phyloP scores from a whole-genome alignment of 2,888 invertebrate species.

The Mesochorus sp. region DNA sequence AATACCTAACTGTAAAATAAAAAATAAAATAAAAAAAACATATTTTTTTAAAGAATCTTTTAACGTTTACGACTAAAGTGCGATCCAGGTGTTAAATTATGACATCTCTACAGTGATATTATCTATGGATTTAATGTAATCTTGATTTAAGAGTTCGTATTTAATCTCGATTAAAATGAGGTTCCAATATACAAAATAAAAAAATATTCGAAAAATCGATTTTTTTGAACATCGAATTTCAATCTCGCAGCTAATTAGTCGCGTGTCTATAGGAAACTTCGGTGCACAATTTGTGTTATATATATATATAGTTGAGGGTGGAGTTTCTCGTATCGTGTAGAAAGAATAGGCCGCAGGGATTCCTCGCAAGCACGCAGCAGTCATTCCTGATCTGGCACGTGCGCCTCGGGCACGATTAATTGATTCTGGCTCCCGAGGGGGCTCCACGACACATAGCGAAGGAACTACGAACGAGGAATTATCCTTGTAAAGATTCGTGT shows the following conservation, averaged over 20 bases:
- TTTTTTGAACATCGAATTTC: not conserved
- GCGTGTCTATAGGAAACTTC: not conserved
- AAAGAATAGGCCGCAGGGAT: conserved; percentile 30
- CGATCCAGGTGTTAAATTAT: too few relatives aligned
- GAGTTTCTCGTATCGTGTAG: conserved; percentile 19
- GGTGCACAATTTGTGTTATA: not conserved
- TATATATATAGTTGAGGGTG: not conserved
- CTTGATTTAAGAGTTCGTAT: too few relatives aligned
- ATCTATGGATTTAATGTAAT: too few relatives aligned
- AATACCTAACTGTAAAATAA: too few relatives aligned
- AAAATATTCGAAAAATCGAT: not conserved
- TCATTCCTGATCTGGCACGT: conserved; percentile 46
- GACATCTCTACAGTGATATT: too few relatives aligned
- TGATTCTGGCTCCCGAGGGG: conserved; percentile 44
- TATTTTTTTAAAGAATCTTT: too few relatives aligned
- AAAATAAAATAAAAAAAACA: too few relatives aligned
- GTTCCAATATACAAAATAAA: not conserved
- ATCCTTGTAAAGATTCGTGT: conserved; percentile 50
- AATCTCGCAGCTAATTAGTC: conserved; percentile 39
- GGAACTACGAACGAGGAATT: conserved; percentile 25
- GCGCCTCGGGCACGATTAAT: conserved; percentile 52
- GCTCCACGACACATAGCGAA: conserved; percentile 27
- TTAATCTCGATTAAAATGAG: too few relatives aligned
- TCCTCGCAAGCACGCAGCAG: too few relatives aligned
- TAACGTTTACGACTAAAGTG: too few relatives aligned